phyloP scores from a whole-genome alignment of 2,888 invertebrate species.

The Trissolcus japonicus region DNA sequence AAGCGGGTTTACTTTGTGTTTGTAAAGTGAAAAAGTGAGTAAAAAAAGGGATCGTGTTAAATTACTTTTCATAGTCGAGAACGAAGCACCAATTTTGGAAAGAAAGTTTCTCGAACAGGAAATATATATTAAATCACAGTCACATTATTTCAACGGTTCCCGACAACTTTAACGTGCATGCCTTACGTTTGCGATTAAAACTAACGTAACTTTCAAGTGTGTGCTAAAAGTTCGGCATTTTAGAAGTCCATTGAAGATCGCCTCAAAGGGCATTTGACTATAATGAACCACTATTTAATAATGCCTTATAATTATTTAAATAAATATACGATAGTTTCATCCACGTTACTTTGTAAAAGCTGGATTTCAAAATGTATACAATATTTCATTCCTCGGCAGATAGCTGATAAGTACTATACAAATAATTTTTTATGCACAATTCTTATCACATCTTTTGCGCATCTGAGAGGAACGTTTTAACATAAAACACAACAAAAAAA shows the following conservation, averaged over 20 bases:
- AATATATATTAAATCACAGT: constrained; percentile 42
- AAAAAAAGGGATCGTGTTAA: constrained; percentile 35
- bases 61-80: constrained; percentile 36
- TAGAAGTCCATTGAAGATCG: constrained; percentile 28
- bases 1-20: constrained; percentile 30
- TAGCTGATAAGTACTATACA: neutral
- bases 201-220: constrained; percentile 46
- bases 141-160: constrained; percentile 38
- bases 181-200: constrained; percentile 44
- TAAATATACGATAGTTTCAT: constrained; percentile 14
- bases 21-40: constrained; percentile 38
- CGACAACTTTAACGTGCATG: constrained; percentile 23
- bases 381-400: too few species aligned
- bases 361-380: too few species aligned
- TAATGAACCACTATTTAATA: constrained; percentile 29
- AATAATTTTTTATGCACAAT: neutral
- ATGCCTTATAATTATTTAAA: constrained; percentile 28
- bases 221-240: constrained; percentile 46
- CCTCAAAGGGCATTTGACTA: constrained; percentile 24
- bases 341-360: constrained; percentile 2
- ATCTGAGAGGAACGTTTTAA: neutral
- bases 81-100: constrained; percentile 37
- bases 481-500: too few species aligned
- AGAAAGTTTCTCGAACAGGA: constrained; percentile 22
- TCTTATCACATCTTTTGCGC: neutral